Evolutionary conservation across 2,888 invertebrate species (phyloP).

Genomic region (Scelioninae gen. 1): DNA sequence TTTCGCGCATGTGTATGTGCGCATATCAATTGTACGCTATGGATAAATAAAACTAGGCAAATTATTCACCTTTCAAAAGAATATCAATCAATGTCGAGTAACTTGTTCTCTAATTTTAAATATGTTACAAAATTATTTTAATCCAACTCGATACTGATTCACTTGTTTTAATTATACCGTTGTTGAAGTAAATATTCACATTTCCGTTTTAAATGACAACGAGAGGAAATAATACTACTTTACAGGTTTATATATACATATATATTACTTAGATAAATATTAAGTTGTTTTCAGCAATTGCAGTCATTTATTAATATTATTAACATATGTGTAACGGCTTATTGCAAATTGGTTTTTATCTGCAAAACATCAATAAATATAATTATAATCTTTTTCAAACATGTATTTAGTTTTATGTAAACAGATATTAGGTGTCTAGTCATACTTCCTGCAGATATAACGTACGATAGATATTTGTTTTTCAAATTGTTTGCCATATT

Average conservation of each 20-base stretch:
- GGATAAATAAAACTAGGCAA: constrained; percentile 15
- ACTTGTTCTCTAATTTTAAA: constrained; percentile 29
- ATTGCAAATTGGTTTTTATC: neutral
- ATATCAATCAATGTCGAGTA: constrained; percentile 34
- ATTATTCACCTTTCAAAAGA: constrained; percentile 30
- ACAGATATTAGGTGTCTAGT: constrained; percentile 2
- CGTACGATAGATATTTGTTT: neutral
- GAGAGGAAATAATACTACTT: neutral
- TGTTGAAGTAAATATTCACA: constrained; percentile 12
- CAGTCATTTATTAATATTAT: neutral
- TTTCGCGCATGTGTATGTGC: neutral
- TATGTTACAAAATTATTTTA: constrained; percentile 22
- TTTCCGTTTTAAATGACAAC: neutral
- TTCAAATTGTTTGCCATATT: too few species aligned
- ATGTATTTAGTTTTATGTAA: neutral
- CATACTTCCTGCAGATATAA: constrained; percentile 6
- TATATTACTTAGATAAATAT: neutral
- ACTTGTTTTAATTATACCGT: constrained; percentile 20
- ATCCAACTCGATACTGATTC: constrained; percentile 16
- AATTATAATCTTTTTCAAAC: constrained; percentile 1
- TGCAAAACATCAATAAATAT: constrained; percentile 3
- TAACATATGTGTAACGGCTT: neutral
- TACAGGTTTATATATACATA: neutral
- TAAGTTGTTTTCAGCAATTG: neutral
- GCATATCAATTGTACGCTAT: constrained; percentile 17